Base-by-base conservation (phyloP, 2,888 invertebrate genomes). In the Drosophila mercatorum region DNA sequence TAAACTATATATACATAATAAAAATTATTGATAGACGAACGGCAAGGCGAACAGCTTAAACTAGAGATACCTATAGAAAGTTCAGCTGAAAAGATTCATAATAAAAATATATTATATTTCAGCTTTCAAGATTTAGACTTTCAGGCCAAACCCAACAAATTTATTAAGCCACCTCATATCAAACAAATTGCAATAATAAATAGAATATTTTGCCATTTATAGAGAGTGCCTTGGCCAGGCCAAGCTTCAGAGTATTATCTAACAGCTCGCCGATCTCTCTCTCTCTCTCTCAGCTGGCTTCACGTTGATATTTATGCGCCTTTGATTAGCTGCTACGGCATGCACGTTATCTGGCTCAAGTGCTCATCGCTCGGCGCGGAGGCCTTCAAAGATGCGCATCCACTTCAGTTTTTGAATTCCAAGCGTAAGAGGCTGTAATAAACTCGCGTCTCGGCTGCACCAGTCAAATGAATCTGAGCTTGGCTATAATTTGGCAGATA, bases 361-460 rank as follows among this genome's bases (percentile, higher is more conserved):
- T 60, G 56, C 51, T 41, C 26, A 17, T 17, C 56, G 22, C 34
- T 2, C 5, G 47, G 28, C 31, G 28, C 31, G 47, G 22, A 53
- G 77, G 43, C 64, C 76, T 70, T 70, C 76, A 46, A 26, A 46
- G 72, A 44, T 41, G 72, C 67, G 73, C 56, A 51, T 17, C 40
- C 63, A 68, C 68, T 47, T 41, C 11, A 58, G 10, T 34, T 34
- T 22, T 17, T 47, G 28, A 47, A 44, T 57, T 26, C 40, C 68
- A 22, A 11, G 3, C 47, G 47, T 31, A 31, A 31, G n/a, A 49
- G 47, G 47, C 31, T 40, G 38, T 51, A 41, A 40, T 26, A 36
- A 36, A n/a, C 58, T 26, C 47, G 47, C n/a, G 31, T 52, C 52
- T 52, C 52, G 36, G 36, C 55, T 57, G 60, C 74, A 53, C 52